These are phyloP conservation scores for Tragelaphus scriptus DNA, from an alignment of 2,113 vertebrate species.

Conservation along the genomic window DNA sequence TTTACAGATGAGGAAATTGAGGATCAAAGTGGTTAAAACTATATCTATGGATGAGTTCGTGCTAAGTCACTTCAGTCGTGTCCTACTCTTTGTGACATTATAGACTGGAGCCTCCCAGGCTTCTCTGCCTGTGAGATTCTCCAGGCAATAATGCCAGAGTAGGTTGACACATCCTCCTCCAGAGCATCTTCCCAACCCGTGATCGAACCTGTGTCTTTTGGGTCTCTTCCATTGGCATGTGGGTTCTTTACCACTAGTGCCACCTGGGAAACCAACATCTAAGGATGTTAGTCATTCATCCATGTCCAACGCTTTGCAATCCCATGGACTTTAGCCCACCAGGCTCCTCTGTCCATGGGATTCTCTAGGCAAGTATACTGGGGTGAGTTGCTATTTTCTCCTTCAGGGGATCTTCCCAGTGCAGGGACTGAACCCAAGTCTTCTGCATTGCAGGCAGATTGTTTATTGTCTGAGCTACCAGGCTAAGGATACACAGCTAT, in stretches of 20 bases:
- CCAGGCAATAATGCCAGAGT: not conserved
- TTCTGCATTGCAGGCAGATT: not conserved
- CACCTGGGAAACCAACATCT: not conserved
- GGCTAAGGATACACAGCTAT: not conserved
- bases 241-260: not conserved
- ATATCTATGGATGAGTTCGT: rapidly evolving
- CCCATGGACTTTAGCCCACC: not conserved
- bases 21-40: not conserved
- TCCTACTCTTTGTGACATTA: not conserved
- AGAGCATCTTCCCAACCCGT: not conserved
- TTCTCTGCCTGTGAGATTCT: not conserved
- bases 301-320: not conserved
- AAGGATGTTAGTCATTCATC: not conserved
- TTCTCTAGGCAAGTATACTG: not conserved
- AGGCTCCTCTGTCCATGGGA: not conserved
- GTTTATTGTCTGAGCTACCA: not conserved
- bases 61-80: not conserved
- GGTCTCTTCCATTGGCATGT: not conserved
- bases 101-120: not conserved
- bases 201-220: not conserved
- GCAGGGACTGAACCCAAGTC: not conserved
- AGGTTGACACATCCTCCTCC: not conserved
- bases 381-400: not conserved
- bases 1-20: not conserved
- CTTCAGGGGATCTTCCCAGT: not conserved